Evolutionary conservation across 2,797 vertebrate genomes (phyloP), one percentile per base, ranked within the genome.

Genomic region (Hypotaenidia okinawae): DNA sequence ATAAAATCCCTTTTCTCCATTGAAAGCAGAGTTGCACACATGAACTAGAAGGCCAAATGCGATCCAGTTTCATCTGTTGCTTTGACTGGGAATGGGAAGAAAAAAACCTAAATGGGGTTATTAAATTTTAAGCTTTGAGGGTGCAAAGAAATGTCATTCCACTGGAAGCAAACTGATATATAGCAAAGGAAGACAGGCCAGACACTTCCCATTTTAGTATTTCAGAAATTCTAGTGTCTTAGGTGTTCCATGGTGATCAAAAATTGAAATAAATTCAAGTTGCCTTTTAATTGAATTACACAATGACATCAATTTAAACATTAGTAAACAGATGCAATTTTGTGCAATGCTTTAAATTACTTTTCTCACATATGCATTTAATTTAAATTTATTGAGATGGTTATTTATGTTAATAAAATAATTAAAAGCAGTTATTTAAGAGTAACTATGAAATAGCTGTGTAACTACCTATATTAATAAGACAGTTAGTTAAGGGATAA

Each of bases 381-480:
- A 95, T 97, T 97, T 94, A 96, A 97, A 96, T 97, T 97, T 97
- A 97, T 96, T 97, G 97, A 94, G 91, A 91, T 97, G 83, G 90
- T 97, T 97, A 97, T 97, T 97, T 97, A 97, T 96, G 96, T 97
- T 97, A 97, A 97, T 97, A 97, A 96, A 97, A 97, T 97, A 97
- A 97, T 97, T 97, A 96, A 97, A 97, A 96, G 92, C 94, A 95
- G 96, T 97, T 97, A 97, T 97, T 97, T 97, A 97, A 97, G 77
- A 97, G 87, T 97, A 97, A 97, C 97, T 97, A 94, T 92, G 96
- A 97, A 97, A 96, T 96, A 97, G 84, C 96, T 95, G 85, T 95
- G 94, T 97, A 97, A 97, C 97, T 97, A 97, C 97, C 97, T 97
- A 97, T 97, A 97, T 97, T 97, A 97, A 97, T 97, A 97, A 97